Percentiles rank a stretch among this genome's conserved stretches.
These are phyloP conservation scores for Catamblyrhynchus diadema DNA, from an alignment of 2,797 vertebrate genomes.

Conservation along the genomic window DNA sequence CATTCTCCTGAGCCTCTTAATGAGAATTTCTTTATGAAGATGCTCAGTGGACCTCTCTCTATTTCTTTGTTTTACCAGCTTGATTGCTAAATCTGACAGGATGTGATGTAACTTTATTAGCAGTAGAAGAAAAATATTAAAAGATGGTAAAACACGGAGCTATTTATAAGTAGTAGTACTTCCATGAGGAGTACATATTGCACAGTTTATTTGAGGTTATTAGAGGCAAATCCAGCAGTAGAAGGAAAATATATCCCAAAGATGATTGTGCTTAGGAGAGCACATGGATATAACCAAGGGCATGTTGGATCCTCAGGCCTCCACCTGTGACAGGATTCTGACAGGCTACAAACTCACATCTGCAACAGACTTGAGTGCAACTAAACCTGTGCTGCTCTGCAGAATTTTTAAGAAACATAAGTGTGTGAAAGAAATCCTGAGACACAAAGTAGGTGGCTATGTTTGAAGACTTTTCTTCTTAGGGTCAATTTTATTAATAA, in stretches of 20 bases:
- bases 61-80: neutral
- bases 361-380: neutral
- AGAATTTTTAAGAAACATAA: neutral
- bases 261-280: neutral
- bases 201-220: neutral
- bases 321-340: neutral
- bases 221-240: neutral
- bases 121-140: neutral
- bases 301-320: neutral
- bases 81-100: neutral
- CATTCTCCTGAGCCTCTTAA: neutral
- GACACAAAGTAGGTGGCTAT: neutral
- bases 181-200: neutral
- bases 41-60: neutral
- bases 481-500: neutral
- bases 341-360: neutral
- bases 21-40: neutral
- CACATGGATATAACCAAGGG: neutral
- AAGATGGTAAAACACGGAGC: neutral
- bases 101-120: neutral
- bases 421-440: neutral
- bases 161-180: neutral
- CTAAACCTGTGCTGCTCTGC: neutral
- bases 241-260: neutral
- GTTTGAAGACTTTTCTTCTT: neutral